Evolutionary conservation across 1,140 invertebrate genomes (phyloP).

Genomic region (Meloidogyne floridensis): DNA sequence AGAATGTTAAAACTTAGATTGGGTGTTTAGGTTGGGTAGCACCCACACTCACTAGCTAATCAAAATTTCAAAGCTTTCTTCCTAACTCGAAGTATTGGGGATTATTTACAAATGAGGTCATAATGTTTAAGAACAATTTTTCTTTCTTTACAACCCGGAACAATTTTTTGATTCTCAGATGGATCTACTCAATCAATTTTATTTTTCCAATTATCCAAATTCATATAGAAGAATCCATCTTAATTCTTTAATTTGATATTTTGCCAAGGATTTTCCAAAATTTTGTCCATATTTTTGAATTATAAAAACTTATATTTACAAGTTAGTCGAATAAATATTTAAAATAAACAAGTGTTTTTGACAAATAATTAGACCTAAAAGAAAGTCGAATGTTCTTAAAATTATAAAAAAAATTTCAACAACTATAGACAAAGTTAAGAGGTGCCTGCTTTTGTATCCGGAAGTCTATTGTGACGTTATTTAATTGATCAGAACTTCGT

Average conservation of each 20-base stretch:
- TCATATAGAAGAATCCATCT: background rate
- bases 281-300: background rate
- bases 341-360: no score
- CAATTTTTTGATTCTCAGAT: background rate
- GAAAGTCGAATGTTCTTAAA: no score
- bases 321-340: no score
- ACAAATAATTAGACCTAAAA: no score
- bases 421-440: no score
- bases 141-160: background rate
- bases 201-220: background rate
- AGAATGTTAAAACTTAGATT: background rate
- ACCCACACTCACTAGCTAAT: no score
- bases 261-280: background rate
- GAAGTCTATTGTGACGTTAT: no score
- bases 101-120: background rate
- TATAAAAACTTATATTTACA: background rate
- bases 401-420: no score
- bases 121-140: background rate
- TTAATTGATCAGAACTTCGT: no score
- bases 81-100: background rate
- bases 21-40: background rate
- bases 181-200: conserved; percentile 2
- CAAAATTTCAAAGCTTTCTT: no score
- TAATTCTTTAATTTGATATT: background rate
- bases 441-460: no score